Conservation (phyloP, 2,797 vertebrate species). For the Manis javanica region DNA sequence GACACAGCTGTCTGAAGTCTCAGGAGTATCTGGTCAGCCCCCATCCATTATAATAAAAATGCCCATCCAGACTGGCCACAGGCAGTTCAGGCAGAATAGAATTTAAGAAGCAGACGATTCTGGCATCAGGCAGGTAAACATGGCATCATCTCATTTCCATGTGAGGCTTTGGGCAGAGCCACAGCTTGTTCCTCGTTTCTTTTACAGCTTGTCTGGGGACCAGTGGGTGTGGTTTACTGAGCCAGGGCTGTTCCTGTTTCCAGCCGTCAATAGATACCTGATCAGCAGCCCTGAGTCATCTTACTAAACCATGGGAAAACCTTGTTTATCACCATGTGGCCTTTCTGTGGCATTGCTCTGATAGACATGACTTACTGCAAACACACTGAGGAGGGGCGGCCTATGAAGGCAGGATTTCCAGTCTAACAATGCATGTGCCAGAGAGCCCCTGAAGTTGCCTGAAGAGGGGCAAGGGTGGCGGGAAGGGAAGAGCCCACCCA, state of each 20-base stretch:
- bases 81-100: not conserved
- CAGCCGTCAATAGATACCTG: not conserved
- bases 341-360: not conserved
- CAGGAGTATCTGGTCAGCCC: not conserved
- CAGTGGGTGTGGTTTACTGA: not conserved
- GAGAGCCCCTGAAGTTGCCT: not conserved
- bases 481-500: not conserved
- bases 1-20: not conserved
- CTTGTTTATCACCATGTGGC: not conserved
- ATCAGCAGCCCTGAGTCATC: not conserved
- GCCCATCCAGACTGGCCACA: not conserved
- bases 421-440: not conserved
- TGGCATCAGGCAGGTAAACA: not conserved
- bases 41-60: not conserved
- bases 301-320: not conserved
- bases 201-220: not conserved
- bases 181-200: not conserved
- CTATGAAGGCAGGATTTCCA: not conserved
- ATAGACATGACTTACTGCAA: not conserved
- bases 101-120: not conserved
- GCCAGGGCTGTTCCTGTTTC: not conserved
- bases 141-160: not conserved
- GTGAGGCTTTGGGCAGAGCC: not conserved
- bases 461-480: not conserved
- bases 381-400: not conserved